These are phyloP conservation scores for Agrotis segetum DNA, from an alignment of 2,888 invertebrate species.

Conservation along the genomic window DNA sequence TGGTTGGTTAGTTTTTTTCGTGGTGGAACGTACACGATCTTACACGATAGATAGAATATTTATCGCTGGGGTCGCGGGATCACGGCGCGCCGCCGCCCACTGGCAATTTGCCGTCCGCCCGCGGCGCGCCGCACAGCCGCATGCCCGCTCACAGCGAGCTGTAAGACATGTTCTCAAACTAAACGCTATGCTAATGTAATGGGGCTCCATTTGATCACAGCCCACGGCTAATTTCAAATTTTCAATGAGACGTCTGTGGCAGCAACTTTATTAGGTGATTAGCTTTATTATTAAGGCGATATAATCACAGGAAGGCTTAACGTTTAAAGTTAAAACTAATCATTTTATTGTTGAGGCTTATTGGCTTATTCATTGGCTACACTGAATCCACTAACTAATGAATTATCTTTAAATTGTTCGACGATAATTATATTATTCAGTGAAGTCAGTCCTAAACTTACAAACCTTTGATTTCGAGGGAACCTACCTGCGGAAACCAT, in stretches of 20 bases:
- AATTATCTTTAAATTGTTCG: too few species aligned
- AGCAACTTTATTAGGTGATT: conserved; percentile 82
- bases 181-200: conserved; percentile 90
- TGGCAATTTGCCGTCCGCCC: conserved; percentile 85
- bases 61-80: conserved; percentile 87
- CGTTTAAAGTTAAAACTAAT: conserved; percentile 42
- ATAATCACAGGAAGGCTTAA: conserved; percentile 44
- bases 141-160: conserved; percentile 68
- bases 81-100: conserved; percentile 85
- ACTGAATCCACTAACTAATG: background rate
- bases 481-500: conserved; percentile 56
- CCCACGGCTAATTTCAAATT: conserved; percentile 87
- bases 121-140: conserved; percentile 76
- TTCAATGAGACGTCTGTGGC: conserved; percentile 87
- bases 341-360: conserved; percentile 52
- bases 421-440: conserved; percentile 35
- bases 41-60: conserved; percentile 81
- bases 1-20: conserved; percentile 60
- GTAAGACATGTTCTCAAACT: conserved; percentile 84
- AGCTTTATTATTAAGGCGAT: conserved; percentile 70
- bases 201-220: conserved; percentile 87
- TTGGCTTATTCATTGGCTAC: conserved; percentile 50
- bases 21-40: conserved; percentile 61
- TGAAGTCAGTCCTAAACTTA: conserved; percentile 56
- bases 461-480: conserved; percentile 46